These are phyloP conservation scores for Noctua janthina DNA, from an alignment of 2,888 invertebrate species.

Conservation along the genomic window DNA sequence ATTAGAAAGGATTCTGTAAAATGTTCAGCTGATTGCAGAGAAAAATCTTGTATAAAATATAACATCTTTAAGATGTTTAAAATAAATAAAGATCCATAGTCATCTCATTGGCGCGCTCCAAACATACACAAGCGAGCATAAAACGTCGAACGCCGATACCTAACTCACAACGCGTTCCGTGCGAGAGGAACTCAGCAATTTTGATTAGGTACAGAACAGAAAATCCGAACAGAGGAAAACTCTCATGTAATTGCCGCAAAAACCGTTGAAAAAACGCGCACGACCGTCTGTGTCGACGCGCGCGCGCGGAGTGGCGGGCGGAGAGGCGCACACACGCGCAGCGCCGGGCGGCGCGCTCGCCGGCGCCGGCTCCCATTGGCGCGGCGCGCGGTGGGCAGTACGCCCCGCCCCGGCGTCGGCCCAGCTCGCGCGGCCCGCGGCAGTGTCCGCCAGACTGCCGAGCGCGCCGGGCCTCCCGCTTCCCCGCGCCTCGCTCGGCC, in stretches of 20 bases:
- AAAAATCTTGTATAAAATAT: slow-evolving; percentile 49
- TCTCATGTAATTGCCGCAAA: slow-evolving; percentile 82
- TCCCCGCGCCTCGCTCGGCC: slow-evolving; percentile 90
- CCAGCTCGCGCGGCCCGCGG: slow-evolving; percentile 81
- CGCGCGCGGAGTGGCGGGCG: slow-evolving; percentile 80
- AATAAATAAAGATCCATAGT: slow-evolving; percentile 65
- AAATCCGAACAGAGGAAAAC: slow-evolving; percentile 83
- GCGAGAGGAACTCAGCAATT: slow-evolving; percentile 80
- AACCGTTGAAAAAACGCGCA: slow-evolving; percentile 79
- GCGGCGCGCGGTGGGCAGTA: slow-evolving; percentile 70
- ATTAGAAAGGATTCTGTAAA: slow-evolving; percentile 57
- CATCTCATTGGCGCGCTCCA: slow-evolving; percentile 69
- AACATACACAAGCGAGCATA: slow-evolving; percentile 66
- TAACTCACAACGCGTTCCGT: slow-evolving; percentile 76
- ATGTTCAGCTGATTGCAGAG: slow-evolving; percentile 42
- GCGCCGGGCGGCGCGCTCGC: slow-evolving; percentile 57
- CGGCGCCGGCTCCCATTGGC: slow-evolving; percentile 68
- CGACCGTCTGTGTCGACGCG: slow-evolving; percentile 78
- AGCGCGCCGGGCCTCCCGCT: slow-evolving; percentile 90
- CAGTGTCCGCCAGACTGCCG: slow-evolving; percentile 90
- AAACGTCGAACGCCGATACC: slow-evolving; percentile 66
- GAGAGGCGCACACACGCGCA: slow-evolving; percentile 70
- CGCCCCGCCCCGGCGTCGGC: slow-evolving; percentile 83
- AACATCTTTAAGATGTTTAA: slow-evolving; percentile 55
- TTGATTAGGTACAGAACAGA: slow-evolving; percentile 81